Evolutionary conservation across 1,140 invertebrate genomes (phyloP).

Genomic region (Cataglyphis hispanica): DNA sequence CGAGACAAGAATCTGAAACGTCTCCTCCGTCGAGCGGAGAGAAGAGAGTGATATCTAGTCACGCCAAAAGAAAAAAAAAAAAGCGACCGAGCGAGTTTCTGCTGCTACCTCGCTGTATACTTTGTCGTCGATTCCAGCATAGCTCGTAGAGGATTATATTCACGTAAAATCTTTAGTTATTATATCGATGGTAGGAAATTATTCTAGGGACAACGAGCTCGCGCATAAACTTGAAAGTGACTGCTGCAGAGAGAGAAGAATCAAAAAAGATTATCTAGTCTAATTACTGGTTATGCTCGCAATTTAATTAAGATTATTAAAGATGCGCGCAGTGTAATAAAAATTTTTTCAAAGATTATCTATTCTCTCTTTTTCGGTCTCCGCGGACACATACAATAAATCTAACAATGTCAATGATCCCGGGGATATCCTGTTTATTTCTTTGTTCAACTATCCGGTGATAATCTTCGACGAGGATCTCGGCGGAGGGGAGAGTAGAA

Average conservation of each 20-base stretch:
- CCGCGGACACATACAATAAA: no score
- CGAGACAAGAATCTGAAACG: slow-evolving; percentile 31
- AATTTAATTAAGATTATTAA: slow-evolving; percentile 24
- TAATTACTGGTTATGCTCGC: not conserved
- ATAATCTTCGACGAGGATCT: not conserved
- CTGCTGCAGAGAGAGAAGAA: not conserved
- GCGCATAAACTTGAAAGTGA: slow-evolving; percentile 2
- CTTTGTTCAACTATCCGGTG: slow-evolving; percentile 20
- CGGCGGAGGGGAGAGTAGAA: slow-evolving; percentile 12
- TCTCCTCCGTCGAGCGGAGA: not conserved
- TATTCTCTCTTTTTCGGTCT: not conserved
- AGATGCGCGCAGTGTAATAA: not conserved
- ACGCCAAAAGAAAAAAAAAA: not conserved
- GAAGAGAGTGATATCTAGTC: slow-evolving; percentile 29
- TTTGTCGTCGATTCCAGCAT: not conserved
- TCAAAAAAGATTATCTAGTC: not conserved
- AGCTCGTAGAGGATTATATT: not conserved
- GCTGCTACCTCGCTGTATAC: not conserved
- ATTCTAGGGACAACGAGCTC: not conserved
- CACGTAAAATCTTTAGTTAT: slow-evolving; percentile 31
- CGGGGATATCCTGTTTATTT: slow-evolving; percentile 23
- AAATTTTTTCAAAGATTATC: not conserved
- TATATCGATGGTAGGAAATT: slow-evolving; percentile 29
- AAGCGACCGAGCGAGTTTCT: slow-evolving; percentile 30
- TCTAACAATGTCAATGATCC: not conserved